Conservation (phyloP, 2,888 invertebrate genomes). For the Aphidius colemani region DNA sequence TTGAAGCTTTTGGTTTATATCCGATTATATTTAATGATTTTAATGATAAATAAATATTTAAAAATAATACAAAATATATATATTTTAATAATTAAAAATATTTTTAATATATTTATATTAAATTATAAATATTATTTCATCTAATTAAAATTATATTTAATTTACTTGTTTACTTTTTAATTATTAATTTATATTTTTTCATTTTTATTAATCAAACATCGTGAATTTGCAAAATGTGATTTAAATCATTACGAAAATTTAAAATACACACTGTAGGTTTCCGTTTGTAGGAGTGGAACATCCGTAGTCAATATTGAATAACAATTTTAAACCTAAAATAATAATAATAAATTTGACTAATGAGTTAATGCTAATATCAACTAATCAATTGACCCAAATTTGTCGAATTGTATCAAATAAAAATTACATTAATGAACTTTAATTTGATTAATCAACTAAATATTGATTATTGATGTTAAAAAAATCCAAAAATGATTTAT, state of each 20-base stretch:
- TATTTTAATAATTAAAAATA: conserved; percentile 2
- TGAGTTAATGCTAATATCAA: too few species aligned
- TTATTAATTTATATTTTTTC: background rate
- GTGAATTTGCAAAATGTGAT: background rate
- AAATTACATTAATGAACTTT: too few species aligned
- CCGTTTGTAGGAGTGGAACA: conserved; percentile 51
- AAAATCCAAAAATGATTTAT: too few species aligned
- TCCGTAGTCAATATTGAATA: conserved; percentile 44
- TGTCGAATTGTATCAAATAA: too few species aligned
- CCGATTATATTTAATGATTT: background rate
- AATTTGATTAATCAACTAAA: too few species aligned
- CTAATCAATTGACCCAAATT: too few species aligned
- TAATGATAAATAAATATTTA: background rate
- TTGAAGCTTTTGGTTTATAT: conserved; percentile 42
- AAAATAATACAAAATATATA: background rate
- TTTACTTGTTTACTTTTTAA: too few species aligned
- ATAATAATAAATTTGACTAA: conserved; percentile 35
- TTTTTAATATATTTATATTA: too few species aligned
- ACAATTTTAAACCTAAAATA: conserved; percentile 37
- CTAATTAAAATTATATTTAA: too few species aligned
- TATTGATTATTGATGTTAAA: too few species aligned
- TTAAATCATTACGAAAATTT: conserved; percentile 41
- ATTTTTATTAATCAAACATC: background rate
- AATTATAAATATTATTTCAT: background rate
- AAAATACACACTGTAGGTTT: conserved; percentile 39